Conservation (phyloP, 1,140 invertebrate genomes). For the Drosophila ohnishii region DNA sequence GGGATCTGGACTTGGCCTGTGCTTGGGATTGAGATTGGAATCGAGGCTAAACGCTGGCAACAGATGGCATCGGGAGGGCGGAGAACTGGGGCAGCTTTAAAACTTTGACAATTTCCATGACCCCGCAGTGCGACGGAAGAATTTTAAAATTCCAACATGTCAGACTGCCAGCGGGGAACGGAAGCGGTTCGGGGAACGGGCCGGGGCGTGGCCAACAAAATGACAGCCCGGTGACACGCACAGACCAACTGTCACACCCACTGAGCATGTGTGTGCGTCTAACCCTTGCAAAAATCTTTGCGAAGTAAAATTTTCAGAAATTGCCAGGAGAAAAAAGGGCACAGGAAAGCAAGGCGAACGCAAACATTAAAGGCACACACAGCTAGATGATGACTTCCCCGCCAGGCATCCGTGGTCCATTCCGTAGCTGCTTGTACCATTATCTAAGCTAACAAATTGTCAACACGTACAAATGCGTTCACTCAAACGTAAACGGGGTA, state of each 20-base stretch:
- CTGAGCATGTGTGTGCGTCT: slow-evolving; percentile 42
- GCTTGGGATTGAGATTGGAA: slow-evolving; percentile 13
- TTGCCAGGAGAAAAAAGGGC: slow-evolving; percentile 51
- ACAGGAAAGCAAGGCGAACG: slow-evolving; percentile 27
- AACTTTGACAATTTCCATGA: slow-evolving; percentile 76
- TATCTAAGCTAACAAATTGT: slow-evolving; percentile 82
- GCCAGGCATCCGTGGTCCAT: slow-evolving; percentile 24
- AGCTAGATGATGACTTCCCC: slow-evolving; percentile 58
- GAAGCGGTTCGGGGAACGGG: slow-evolving; percentile 13
- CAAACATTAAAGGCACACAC: slow-evolving; percentile 55
- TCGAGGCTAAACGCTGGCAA: slow-evolving; percentile 59
- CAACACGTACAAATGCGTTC: slow-evolving; percentile 82
- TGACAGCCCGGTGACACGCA: slow-evolving; percentile 77
- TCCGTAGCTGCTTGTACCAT: slow-evolving; percentile 60
- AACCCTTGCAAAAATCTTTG: slow-evolving; percentile 72
- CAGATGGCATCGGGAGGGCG: slow-evolving; percentile 50
- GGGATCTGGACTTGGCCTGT: slow-evolving; percentile 15
- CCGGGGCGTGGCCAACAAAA: slow-evolving; percentile 60
- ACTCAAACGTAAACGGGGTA: slow-evolving; percentile 83
- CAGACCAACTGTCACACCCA: slow-evolving; percentile 79
- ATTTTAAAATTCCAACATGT: slow-evolving; percentile 77
- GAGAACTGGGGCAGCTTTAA: slow-evolving; percentile 55
- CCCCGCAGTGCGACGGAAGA: slow-evolving; percentile 65
- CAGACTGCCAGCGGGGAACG: slow-evolving; percentile 25
- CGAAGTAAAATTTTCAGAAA: slow-evolving; percentile 70